Evolutionary conservation across 1,140 invertebrate species (phyloP).

Genomic region (Drosophila quadrilineata): DNA sequence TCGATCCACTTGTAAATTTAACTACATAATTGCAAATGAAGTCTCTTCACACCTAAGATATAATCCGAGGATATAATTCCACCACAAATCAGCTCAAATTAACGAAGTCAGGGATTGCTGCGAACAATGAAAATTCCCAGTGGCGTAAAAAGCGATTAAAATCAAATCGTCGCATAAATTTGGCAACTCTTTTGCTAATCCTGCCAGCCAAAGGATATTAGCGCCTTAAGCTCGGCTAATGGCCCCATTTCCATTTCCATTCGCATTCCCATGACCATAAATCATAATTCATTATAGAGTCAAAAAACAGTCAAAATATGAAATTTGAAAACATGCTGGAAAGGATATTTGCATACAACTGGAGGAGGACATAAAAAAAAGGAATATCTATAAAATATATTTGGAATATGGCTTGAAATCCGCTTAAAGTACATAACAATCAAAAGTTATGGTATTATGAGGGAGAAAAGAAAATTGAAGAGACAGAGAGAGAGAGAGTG

Average conservation of each 20-base stretch:
- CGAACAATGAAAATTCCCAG: conserved; percentile 14
- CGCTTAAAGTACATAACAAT: conserved; percentile 69
- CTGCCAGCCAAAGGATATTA: conserved; percentile 56
- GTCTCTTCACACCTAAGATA: not conserved
- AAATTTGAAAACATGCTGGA: conserved; percentile 56
- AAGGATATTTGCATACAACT: conserved; percentile 44
- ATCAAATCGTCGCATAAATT: conserved; percentile 65
- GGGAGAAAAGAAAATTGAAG: too few relatives aligned
- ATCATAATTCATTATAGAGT: conserved; percentile 58
- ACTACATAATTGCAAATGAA: not conserved
- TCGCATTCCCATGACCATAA: too few relatives aligned
- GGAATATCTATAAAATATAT: not conserved
- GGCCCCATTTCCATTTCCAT: too few relatives aligned
- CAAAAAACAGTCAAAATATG: conserved; percentile 34
- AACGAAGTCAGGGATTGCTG: conserved; percentile 15
- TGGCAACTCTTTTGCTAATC: conserved; percentile 54
- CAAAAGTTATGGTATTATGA: conserved; percentile 66
- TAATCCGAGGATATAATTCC: conserved; percentile 28
- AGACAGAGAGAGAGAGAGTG: too few relatives aligned
- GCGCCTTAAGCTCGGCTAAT: conserved; percentile 65
- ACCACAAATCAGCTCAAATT: conserved; percentile 44
- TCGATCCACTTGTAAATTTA: too few relatives aligned
- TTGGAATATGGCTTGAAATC: conserved; percentile 20
- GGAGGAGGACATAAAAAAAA: not conserved
- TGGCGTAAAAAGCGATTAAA: conserved; percentile 54